phyloP scores from a whole-genome alignment of 37 sponge, comb jelly and placozoan species.

The Halisarca cf. caerulea region DNA sequence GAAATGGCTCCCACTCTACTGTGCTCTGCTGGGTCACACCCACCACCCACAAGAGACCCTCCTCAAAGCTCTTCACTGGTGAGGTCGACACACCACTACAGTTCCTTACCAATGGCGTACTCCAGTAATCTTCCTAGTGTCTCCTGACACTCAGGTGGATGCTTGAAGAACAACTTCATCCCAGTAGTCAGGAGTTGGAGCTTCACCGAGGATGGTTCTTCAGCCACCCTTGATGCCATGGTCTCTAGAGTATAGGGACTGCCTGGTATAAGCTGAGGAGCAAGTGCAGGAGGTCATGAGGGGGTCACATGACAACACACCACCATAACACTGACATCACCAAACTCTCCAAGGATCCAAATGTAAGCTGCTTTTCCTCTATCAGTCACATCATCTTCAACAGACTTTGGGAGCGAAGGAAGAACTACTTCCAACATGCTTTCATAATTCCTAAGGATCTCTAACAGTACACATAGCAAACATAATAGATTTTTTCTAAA shows the following conservation, averaged over 20 bases:
- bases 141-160: conserved; percentile 95
- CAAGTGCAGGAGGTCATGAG: background rate
- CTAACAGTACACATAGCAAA: conserved; percentile 25
- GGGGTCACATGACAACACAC: background rate
- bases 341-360: conserved; percentile 96
- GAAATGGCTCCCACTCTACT: too few species aligned
- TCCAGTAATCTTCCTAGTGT: conserved; percentile 88
- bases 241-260: conserved; percentile 90
- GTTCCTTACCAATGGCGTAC: conserved; percentile 68
- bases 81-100: background rate
- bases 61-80: too few species aligned
- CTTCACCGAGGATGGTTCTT: conserved; percentile 71
- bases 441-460: conserved; percentile 85
- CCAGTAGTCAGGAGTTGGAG: conserved; percentile 85
- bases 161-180: conserved; percentile 96
- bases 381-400: conserved; percentile 42
- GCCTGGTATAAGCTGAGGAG: conserved; percentile 59
- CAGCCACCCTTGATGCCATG: conserved; percentile 47
- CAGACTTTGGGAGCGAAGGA: conserved; percentile 60
- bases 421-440: conserved; percentile 74
- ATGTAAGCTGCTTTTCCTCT: conserved; percentile 84
- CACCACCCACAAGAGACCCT: too few species aligned
- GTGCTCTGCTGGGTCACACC: too few species aligned
- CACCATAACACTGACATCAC: conserved; percentile 59
- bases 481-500: background rate